Conservation (phyloP, 1,140 invertebrate genomes). For the Tribolium castaneum region DNA sequence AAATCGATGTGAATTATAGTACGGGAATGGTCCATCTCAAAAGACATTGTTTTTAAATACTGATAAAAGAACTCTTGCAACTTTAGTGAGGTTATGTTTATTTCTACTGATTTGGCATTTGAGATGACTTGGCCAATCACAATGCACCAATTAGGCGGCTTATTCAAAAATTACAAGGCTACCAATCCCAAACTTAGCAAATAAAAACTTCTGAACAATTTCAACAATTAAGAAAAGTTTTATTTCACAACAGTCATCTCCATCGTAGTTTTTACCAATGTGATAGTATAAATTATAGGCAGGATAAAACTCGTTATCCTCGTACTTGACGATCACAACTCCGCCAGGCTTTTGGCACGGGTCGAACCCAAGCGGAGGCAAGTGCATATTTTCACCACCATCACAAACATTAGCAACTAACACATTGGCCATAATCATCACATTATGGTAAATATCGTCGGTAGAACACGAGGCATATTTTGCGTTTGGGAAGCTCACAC, state of each 20-base stretch:
- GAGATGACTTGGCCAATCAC: not conserved
- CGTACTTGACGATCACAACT: slow-evolving; percentile 51
- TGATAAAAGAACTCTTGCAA: not conserved
- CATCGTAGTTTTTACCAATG: not conserved
- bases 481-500: slow-evolving; percentile 44
- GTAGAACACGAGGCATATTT: slow-evolving; percentile 48
- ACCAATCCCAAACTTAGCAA: not conserved
- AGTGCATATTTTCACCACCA: slow-evolving; percentile 12
- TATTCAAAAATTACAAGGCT: not conserved
- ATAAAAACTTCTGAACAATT: too few relatives aligned
- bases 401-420: slow-evolving; percentile 31
- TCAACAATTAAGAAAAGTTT: too few relatives aligned
- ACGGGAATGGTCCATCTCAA: slow-evolving; percentile 65
- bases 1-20: slow-evolving; percentile 82
- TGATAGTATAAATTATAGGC: slow-evolving; percentile 7
- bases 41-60: not conserved
- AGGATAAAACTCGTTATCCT: slow-evolving; percentile 51
- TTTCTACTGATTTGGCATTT: not conserved
- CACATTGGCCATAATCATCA: slow-evolving; percentile 51
- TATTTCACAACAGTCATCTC: not conserved
- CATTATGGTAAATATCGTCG: slow-evolving; percentile 1
- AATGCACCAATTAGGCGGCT: not conserved
- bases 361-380: slow-evolving; percentile 44
- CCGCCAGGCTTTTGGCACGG: slow-evolving; percentile 44
- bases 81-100: slow-evolving; percentile 5